Percentiles rank a stretch among this genome's conserved stretches.
Conservation (phyloP, 1,140 invertebrate genomes). For the Saccostrea cuccullata region DNA sequence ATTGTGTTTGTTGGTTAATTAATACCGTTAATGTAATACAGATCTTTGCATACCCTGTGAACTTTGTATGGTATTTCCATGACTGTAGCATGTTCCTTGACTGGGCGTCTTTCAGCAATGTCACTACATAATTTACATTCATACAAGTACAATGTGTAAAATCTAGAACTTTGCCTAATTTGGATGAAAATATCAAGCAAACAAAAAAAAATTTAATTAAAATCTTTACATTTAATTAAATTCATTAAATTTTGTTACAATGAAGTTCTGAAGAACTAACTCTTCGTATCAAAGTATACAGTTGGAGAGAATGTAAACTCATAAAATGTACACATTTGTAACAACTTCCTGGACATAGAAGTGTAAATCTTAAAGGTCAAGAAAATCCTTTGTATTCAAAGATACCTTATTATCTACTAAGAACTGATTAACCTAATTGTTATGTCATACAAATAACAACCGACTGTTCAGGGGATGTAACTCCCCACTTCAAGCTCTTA, state of each 20-base stretch:
- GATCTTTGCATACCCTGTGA: not conserved
- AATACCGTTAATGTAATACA: not conserved
- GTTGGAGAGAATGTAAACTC: not conserved
- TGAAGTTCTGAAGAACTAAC: no score
- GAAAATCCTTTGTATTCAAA: not conserved
- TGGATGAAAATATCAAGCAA: no score
- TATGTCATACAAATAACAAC: not conserved
- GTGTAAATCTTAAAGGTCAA: not conserved
- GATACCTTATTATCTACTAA: not conserved
- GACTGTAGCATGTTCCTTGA: not conserved
- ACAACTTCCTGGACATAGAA: not conserved
- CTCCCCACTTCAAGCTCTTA: not conserved
- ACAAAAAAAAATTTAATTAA: no score
- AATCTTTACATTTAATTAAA: no score
- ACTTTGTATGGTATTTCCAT: slow-evolving; percentile 17
- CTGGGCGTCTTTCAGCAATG: not conserved
- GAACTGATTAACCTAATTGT: not conserved
- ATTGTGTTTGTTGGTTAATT: slow-evolving; percentile 10
- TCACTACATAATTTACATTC: not conserved
- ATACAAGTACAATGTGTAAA: not conserved
- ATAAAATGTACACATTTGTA: not conserved
- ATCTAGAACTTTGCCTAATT: not conserved
- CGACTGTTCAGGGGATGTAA: not conserved
- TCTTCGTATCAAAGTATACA: no score
- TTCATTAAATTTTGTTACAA: no score